Base-by-base conservation (phyloP, 2,888 invertebrate genomes). In the Eucera pruinosa region DNA sequence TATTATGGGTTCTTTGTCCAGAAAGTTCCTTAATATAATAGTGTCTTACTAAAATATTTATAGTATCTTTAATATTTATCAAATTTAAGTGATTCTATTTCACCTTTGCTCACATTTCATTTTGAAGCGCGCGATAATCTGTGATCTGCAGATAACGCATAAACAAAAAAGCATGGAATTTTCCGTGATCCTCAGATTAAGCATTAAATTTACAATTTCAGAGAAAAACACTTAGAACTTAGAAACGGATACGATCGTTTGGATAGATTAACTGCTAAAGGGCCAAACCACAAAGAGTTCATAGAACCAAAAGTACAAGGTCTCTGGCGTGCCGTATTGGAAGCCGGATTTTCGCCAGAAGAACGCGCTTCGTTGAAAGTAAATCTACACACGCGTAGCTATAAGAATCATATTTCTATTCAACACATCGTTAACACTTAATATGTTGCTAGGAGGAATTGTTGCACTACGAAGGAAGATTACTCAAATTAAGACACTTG, bases 251-350 rank as follows among this genome's bases (percentile, higher is more conserved):
- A 95, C 89, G 97, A 97, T 88, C 94, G 95, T 33, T 92, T 98
- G 39, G 95, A 96, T 84, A 94, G 96, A 65, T 92, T 96, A 72
- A 94, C 97, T 23, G 95, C 96, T 1, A 95, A 95, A 92, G 97
- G 95, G 13, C 96, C 97, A 0, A 95, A 95, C 71, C 96, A 96
- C 88, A 95, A 95, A 90, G 97, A 97, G 89, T 98, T 98, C 90
- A 94, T 97, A 50, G 98, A 98, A 89, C 97, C 97, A 0, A 97
- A 97, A 93, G 98, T 98, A 0, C 96, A 97, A 91, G 96, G 96
- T 0, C 93, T 98, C 36, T 98, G 98, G 98, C 95, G 95, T 84
- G 93, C 97, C 70, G 98, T 98, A 2, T 91, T 95, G 20, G 94
- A 96, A 64, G 95, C 95, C 13, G 96, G 97, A 91, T 98, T 98